These are phyloP conservation scores for Troilus luridus DNA, from an alignment of 2,888 invertebrate species.

Conservation along the genomic window DNA sequence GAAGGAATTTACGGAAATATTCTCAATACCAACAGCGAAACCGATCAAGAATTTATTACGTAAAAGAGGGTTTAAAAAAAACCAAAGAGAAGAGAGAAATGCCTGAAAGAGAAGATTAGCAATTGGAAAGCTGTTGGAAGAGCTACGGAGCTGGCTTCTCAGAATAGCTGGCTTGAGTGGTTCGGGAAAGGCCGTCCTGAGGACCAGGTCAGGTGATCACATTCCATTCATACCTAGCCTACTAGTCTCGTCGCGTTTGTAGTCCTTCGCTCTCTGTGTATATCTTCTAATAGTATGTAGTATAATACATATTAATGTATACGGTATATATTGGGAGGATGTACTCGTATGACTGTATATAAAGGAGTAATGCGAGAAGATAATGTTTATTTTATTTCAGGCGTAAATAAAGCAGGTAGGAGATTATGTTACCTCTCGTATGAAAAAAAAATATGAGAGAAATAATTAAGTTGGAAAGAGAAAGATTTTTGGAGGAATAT, in stretches of 20 bases:
- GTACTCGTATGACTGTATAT: too few species aligned
- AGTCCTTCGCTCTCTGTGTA: too few species aligned
- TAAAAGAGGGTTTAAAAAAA: not conserved
- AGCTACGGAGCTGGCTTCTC: not conserved
- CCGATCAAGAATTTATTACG: not conserved
- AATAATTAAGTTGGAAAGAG: too few species aligned
- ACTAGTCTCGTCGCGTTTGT: not conserved
- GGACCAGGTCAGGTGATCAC: constrained; percentile 38
- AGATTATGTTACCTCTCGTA: too few species aligned
- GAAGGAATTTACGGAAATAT: not conserved
- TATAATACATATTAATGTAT: too few species aligned
- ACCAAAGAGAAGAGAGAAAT: not conserved
- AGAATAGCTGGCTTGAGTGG: constrained; percentile 17
- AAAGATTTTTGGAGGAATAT: too few species aligned
- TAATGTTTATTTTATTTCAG: too few species aligned
- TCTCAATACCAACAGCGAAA: not conserved
- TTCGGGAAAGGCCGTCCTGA: not conserved
- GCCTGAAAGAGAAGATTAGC: not conserved
- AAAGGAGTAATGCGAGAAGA: too few species aligned
- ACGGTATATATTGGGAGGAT: too few species aligned
- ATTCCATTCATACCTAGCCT: constrained; percentile 33
- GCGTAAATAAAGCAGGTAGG: too few species aligned
- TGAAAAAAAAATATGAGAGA: too few species aligned
- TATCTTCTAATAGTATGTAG: not conserved
- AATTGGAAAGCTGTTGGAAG: constrained; percentile 31